phyloP scores from a whole-genome alignment of 2,888 invertebrate genomes.

The Ashinkailepas kermadecensis region DNA sequence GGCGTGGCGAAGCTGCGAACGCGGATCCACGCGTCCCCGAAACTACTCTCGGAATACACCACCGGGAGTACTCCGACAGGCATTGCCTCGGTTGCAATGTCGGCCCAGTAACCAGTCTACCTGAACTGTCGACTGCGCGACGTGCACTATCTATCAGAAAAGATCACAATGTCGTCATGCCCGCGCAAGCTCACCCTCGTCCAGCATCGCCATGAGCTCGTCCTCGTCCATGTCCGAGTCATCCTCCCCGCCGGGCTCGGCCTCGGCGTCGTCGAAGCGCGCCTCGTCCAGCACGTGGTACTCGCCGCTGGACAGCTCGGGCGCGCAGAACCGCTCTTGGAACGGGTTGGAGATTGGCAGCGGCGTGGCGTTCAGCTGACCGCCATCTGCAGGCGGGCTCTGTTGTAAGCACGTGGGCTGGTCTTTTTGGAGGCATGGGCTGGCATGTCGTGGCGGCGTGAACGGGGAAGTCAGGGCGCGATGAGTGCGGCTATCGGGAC shows the following conservation, averaged over 20 bases:
- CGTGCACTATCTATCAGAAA: background rate
- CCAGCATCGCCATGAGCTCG: conserved; percentile 17
- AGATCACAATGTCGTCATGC: background rate
- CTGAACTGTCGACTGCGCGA: background rate
- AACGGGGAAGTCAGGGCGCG: background rate
- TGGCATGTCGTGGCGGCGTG: background rate
- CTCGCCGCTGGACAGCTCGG: background rate
- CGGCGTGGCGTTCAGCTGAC: background rate
- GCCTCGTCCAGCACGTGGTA: conserved; percentile 21
- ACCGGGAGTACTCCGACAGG: background rate
- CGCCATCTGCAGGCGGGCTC: background rate
- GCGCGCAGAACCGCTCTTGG: background rate
- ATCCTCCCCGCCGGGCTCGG: background rate
- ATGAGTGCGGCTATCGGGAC: background rate
- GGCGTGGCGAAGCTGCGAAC: no score
- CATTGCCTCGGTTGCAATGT: background rate
- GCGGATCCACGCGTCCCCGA: no score
- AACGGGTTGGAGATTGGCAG: conserved; percentile 17
- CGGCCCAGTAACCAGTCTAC: background rate
- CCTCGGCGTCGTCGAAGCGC: background rate
- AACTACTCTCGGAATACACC: background rate
- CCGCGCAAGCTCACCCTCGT: background rate
- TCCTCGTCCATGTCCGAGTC: conserved; percentile 10
- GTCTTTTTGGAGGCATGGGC: background rate
- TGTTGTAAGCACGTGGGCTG: background rate